Base-by-base conservation (phyloP, 2,888 invertebrate species). In the Plemyria rubiginata region DNA sequence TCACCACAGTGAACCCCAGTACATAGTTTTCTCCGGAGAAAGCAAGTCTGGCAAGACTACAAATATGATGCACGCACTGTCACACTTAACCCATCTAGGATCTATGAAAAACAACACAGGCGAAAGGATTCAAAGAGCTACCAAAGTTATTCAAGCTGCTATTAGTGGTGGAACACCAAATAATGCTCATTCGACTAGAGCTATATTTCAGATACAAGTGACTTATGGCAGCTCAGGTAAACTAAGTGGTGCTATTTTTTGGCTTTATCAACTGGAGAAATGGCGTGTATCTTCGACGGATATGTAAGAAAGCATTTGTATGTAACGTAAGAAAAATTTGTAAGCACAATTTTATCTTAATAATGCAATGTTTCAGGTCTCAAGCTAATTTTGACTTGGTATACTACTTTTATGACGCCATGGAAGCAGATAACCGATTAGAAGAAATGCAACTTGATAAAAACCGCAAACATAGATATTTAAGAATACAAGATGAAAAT, bases 21-120 rank as follows among this genome's bases (percentile, higher is more conserved):
- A 97, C 83, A 96, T 99, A 64, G 93, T 98, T 5, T 94, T 99
- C 71, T 95, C 97, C 46, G 98, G 98, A 0, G 98, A 98, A 92
- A 97, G 96, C 71, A 96, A 96, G 79, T 96, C 98, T 0, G 98
- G 98, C 0, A 99, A 99, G 92, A 97, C 98, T 0, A 96, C 96
- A 38, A 97, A 96, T 80, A 96, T 96, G 84, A 90, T 96, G 43
- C 95, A 97, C 70, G 89, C 97, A 48, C 90, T 98, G 38, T 95
- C 95, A 54, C 98, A 99, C 83, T 93, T 98, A 1, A 95, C 96
- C 70, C 95, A 94, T 80, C 92, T 98, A 73, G 98, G 98, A 54
- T 94, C 95, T 74, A 98, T 95, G 81, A 94, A 93, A 62, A 94
- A 94, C 73, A 94, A 95, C 62, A 94, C 94, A 50, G 94, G 94